Conservation (phyloP, 1,140 invertebrate genomes). For the Drosophila elegans region DNA sequence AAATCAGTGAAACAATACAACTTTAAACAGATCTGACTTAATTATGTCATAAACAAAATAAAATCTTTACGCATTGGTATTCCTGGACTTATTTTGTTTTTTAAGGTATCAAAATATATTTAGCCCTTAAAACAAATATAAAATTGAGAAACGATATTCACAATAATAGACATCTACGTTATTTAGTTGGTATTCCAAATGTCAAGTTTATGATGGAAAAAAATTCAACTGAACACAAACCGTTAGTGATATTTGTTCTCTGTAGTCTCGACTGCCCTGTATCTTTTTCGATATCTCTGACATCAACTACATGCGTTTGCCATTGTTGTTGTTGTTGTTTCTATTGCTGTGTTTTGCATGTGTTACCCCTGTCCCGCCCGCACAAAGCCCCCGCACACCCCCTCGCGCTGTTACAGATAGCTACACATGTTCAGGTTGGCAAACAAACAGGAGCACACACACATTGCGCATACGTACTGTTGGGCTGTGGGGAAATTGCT, state of each 20-base stretch:
- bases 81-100: too few relatives aligned
- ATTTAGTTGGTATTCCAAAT: too few relatives aligned
- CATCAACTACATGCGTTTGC: conserved; percentile 58
- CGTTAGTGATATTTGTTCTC: not conserved
- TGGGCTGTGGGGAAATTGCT: conserved; percentile 60
- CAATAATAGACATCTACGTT: too few relatives aligned
- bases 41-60: too few relatives aligned
- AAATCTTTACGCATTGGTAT: too few relatives aligned
- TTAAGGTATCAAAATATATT: too few relatives aligned
- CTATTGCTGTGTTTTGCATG: conserved; percentile 74
- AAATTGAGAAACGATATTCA: too few relatives aligned
- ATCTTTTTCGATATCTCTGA: conserved; percentile 61
- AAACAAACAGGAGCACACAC: conserved; percentile 50
- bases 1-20: too few relatives aligned
- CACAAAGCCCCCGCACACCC: not conserved
- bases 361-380: conserved; percentile 16
- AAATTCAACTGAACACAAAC: too few relatives aligned
- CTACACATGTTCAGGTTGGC: conserved; percentile 80
- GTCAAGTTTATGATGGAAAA: too few relatives aligned
- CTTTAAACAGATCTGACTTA: too few relatives aligned
- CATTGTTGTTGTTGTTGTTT: conserved; percentile 41
- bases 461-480: conserved; percentile 71
- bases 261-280: conserved; percentile 4
- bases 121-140: too few relatives aligned
- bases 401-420: conserved; percentile 58